Evolutionary conservation across 1,140 invertebrate genomes (phyloP).

Genomic region (Pentalonia nigronervosa): DNA sequence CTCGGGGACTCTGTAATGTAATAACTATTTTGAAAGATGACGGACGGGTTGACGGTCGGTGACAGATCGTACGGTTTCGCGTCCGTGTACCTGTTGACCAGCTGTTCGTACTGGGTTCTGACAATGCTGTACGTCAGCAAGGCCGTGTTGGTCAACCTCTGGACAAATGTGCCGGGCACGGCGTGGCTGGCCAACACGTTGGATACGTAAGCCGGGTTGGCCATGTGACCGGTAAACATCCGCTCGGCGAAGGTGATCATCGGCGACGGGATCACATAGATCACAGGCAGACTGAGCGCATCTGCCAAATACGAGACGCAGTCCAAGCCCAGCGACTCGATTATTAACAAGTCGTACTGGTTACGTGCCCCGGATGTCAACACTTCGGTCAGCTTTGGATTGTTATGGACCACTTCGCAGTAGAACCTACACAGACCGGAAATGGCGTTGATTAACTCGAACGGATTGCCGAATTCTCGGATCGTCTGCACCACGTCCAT

Average conservation of each 20-base stretch:
- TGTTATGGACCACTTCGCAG: neutral
- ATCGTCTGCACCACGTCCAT: neutral
- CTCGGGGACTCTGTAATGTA: neutral
- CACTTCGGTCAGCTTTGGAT: neutral
- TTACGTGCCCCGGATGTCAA: neutral
- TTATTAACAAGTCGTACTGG: neutral
- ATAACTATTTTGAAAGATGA: constrained; percentile 24
- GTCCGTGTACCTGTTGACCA: too few relatives aligned
- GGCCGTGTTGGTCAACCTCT: neutral
- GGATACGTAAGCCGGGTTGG: neutral
- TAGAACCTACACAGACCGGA: accelerated
- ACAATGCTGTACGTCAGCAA: neutral
- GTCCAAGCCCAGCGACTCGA: neutral
- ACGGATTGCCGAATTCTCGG: neutral
- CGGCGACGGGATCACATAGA: neutral
- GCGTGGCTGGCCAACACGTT: neutral
- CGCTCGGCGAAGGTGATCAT: neutral
- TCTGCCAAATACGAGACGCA: neutral
- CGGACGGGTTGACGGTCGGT: neutral
- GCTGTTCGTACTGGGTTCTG: too few relatives aligned
- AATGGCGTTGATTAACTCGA: neutral
- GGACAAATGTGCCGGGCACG: neutral
- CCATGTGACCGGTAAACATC: neutral
- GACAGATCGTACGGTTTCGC: neutral
- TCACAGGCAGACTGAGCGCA: neutral